Evolutionary conservation across 2,888 invertebrate genomes (phyloP).

Genomic region (Flabesymbios commensalis): DNA sequence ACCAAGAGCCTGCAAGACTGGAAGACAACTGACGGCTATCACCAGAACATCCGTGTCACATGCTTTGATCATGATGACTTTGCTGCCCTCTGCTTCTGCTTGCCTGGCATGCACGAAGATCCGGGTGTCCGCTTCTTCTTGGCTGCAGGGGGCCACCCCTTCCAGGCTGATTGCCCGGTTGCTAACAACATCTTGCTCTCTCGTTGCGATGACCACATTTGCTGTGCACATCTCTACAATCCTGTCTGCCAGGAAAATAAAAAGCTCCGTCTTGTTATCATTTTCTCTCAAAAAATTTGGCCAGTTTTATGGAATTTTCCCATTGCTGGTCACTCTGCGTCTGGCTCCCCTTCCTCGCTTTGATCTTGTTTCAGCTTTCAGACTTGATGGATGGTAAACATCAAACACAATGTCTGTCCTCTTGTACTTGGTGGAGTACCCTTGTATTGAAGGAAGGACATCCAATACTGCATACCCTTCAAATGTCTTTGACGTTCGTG

Average conservation of each 20-base stretch:
- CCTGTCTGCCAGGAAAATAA: conserved; percentile 27
- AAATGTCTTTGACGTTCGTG: conserved; percentile 21
- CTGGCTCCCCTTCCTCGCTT: neutral
- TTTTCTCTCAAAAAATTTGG: neutral
- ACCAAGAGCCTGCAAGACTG: conserved; percentile 13
- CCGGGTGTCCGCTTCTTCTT: conserved; percentile 34
- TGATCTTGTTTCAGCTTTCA: conserved; percentile 1
- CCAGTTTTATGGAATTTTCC: neutral
- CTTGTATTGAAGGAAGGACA: conserved; percentile 5
- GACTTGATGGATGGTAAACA: conserved; percentile 8
- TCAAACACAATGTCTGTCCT: conserved; percentile 29
- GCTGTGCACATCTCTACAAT: conserved; percentile 10
- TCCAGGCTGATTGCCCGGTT: conserved; percentile 4
- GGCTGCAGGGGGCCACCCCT: conserved; percentile 21
- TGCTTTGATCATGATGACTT: conserved; percentile 12
- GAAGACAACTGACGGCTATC: conserved; percentile 13
- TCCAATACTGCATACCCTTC: conserved; percentile 21
- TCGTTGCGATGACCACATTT: conserved; percentile 26
- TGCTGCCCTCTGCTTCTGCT: conserved; percentile 10
- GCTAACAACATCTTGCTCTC: conserved; percentile 21
- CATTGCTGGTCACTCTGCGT: neutral
- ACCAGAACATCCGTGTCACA: conserved; percentile 20
- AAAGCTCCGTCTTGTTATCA: conserved; percentile 21
- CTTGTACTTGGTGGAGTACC: conserved; percentile 13
- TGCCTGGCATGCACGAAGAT: conserved; percentile 21